Base-by-base conservation (phyloP, 2,797 vertebrate species). In the Bradypus variegatus region DNA sequence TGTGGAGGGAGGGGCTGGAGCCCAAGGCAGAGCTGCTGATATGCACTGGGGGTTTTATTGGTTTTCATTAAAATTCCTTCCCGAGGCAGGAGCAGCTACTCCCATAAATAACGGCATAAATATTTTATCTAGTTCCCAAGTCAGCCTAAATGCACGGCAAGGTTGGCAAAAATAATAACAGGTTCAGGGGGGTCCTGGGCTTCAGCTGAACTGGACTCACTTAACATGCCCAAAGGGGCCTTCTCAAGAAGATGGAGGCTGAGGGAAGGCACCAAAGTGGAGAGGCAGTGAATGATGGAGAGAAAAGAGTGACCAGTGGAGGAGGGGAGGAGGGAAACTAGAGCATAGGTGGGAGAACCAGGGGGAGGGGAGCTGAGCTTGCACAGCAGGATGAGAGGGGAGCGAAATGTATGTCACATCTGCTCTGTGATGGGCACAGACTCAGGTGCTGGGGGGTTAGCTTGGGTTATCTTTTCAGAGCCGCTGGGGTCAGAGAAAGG, bases 1-100 rank as follows among this genome's bases (percentile, higher is more conserved):
- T 21, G 67, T 3, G 9, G 92, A 86, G 38, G 92, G 94, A 73
- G 65, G 86, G 86, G 50, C 79, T 3, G 3, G 55, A 87, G 89
- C 84, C 90, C 0, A 48, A 85, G 82, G 91, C 91, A 62, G 94
- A 92, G 93, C 86, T 55, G 87, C 88, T 5, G 88, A 92, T 38
- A 91, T 90, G 96, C 95, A 94, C 96, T 90, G 60, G 92, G 94
- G 96, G 90, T 94, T 96, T 96, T 95, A 95, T 95, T 95, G 92
- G 94, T 94, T 96, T 96, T 96, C 95, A 96, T 96, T 96, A 96
- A 96, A 95, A 96, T 96, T 95, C 95, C 88, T 95, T 96, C 94
- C 86, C 0, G 29, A 94, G 91, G 92, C 95, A 91, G 69, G 67
- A 94, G 69, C 88, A 94, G 94, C 92, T 94, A 93, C 88, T 95